Evolutionary conservation across 92 coral and sea anemone species (phyloP), one percentile per base, ranked within the genome.

Genomic region (Phymanthus crucifer): DNA sequence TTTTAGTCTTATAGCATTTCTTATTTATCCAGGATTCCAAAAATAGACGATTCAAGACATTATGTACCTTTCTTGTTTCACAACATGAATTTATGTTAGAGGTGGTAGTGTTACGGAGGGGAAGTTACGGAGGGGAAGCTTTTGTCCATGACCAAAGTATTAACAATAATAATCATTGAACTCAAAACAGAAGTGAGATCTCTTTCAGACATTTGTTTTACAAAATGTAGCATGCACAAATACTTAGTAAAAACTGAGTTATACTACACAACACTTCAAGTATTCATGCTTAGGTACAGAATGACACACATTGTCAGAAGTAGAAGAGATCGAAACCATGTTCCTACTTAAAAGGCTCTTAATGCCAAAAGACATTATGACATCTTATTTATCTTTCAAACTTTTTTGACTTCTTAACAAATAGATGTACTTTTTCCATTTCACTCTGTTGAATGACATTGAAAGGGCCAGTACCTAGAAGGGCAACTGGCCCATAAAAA

Each of bases 401-500:
- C 9, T 56, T n/a, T 56, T 56, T 56, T 56, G 65, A 56, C n/a
- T 56, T 56, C 65, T 52, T 52, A 5, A 52, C 10, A 52, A 52
- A 52, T 52, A 52, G n/a, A 52, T 52, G 61, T 18, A 52, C 61
- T 52, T 52, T 52, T 52, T 52, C 61, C 61, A 52, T 52, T 23
- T 56, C 65, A 56, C 65, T 56, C 27, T 56, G 65, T 56, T 56
- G 65, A 23, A 56, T 18, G 27, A 56, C 65, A 56, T n/a, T 43
- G 48, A 88, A 88, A 61, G 92, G 84, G 70, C 89, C 77, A 56
- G 56, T 47, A 35, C 85, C 80, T 35, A 70, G 83, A 79, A 76
- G 72, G 76, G 38, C 45, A 72, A 85, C 85, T 69, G 89, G 84
- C 46, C 89, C 92, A 80, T 88, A 84, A 73, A 88, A 77, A 23